Conservation (phyloP, 2,888 invertebrate genomes). For the Sipha maydis region DNA sequence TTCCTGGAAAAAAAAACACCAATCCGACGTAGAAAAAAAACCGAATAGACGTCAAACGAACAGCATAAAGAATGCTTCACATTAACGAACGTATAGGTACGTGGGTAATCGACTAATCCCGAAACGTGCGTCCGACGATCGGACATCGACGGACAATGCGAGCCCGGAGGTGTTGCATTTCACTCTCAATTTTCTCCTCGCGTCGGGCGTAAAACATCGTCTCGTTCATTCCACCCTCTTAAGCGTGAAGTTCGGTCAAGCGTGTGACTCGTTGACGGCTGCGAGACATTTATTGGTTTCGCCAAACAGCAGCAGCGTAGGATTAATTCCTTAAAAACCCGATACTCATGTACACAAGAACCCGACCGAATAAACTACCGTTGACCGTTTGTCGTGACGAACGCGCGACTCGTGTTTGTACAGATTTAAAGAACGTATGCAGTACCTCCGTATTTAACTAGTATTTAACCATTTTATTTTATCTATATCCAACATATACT, state of each 20-base stretch:
- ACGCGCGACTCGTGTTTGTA: no score
- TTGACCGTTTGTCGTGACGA: no score
- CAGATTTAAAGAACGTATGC: no score
- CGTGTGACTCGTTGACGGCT: slow-evolving; percentile 1
- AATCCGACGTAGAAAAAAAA: no score
- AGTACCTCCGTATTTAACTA: no score
- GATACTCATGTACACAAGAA: background rate
- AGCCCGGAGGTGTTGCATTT: background rate
- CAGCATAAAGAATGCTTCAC: background rate
- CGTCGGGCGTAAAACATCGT: background rate
- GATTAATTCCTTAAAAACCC: background rate
- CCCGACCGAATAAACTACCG: background rate
- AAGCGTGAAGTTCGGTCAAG: background rate
- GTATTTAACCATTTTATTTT: no score
- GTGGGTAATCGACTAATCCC: background rate
- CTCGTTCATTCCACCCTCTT: background rate
- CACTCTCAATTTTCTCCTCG: background rate
- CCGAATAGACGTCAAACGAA: background rate
- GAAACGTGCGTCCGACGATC: background rate
- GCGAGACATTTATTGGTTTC: slow-evolving; percentile 24
- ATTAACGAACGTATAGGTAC: background rate
- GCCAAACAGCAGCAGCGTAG: background rate
- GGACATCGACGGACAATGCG: background rate
- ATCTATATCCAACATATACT: no score
- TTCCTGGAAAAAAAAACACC: background rate